These are phyloP conservation scores for Setipinna tenuifilis DNA, from an alignment of 2,797 vertebrate genomes.

Conservation along the genomic window DNA sequence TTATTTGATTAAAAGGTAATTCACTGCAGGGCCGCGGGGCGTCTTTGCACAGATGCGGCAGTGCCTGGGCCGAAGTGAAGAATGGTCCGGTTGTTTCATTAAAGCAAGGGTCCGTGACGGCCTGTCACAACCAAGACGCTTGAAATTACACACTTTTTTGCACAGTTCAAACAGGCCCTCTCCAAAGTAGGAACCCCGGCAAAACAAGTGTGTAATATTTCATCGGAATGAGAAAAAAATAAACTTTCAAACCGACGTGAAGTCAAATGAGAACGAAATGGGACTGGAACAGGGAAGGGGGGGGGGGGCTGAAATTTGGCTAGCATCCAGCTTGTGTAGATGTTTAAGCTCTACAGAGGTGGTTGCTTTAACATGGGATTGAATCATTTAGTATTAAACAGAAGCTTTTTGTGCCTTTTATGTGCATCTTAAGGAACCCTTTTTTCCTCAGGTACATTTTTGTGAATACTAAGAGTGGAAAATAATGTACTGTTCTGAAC, in stretches of 20 bases:
- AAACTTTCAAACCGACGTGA: slow-evolving; percentile 20
- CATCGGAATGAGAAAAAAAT: slow-evolving; percentile 39
- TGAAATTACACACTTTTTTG: slow-evolving; percentile 46
- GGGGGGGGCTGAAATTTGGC: not conserved
- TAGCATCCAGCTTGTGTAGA: not conserved
- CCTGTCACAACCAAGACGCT: slow-evolving; percentile 43
- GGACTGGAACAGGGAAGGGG: not conserved
- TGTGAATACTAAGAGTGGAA: not conserved
- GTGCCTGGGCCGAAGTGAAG: slow-evolving; percentile 38
- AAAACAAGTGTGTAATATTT: slow-evolving; percentile 35
- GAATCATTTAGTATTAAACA: not conserved
- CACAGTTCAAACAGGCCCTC: slow-evolving; percentile 29
- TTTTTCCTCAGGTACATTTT: not conserved
- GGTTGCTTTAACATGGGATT: not conserved
- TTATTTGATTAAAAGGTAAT: slow-evolving; percentile 63
- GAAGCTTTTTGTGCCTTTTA: not conserved
- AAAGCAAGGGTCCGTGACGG: slow-evolving; percentile 35
- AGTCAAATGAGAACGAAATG: slow-evolving; percentile 7
- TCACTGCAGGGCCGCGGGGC: slow-evolving; percentile 46
- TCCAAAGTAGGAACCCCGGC: slow-evolving; percentile 31
- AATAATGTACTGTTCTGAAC: not conserved
- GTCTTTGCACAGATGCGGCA: slow-evolving; percentile 41
- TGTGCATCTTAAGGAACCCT: not conserved
- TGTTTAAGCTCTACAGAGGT: not conserved
- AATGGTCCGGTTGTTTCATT: slow-evolving; percentile 47